A percentile compares a stretch with the other conserved stretches of the same genome.
Conservation (phyloP, 2,797 vertebrate genomes). For the Monodelphis domestica region DNA sequence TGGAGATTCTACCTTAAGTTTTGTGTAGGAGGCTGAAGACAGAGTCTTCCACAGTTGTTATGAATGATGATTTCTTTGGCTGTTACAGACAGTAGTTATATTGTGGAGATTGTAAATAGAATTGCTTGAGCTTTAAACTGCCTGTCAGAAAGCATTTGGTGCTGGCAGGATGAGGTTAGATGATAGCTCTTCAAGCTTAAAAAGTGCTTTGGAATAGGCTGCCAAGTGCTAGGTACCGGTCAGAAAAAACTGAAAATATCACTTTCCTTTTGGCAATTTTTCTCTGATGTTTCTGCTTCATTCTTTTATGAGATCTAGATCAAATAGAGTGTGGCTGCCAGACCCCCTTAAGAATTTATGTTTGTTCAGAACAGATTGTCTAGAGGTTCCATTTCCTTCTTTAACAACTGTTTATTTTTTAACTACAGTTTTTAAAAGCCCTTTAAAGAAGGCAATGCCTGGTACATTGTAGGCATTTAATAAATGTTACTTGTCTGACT, state of each 20-base stretch:
- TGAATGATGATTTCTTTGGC: neutral
- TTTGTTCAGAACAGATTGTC: conserved; percentile 14
- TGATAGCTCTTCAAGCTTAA: conserved; percentile 63
- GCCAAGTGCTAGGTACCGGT: neutral
- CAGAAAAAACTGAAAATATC: neutral
- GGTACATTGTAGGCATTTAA: neutral
- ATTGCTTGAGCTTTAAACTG: conserved; percentile 65
- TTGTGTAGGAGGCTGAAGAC: neutral
- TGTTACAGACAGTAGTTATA: conserved; percentile 37
- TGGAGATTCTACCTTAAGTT: neutral
- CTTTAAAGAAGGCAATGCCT: neutral
- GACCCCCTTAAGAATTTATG: neutral
- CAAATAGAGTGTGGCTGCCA: neutral
- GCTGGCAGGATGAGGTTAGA: conserved; percentile 13
- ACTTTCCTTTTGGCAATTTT: neutral
- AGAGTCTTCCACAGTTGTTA: neutral
- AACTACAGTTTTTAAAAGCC: neutral
- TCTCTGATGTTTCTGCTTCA: neutral
- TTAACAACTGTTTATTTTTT: neutral
- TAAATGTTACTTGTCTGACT: neutral
- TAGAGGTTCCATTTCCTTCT: neutral
- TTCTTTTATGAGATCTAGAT: neutral
- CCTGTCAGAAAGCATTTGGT: conserved; percentile 71
- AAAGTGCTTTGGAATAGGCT: conserved; percentile 25
- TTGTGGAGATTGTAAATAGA: neutral